phyloP scores from a whole-genome alignment of 2,797 vertebrate genomes.

The Onychomys arenicola region DNA sequence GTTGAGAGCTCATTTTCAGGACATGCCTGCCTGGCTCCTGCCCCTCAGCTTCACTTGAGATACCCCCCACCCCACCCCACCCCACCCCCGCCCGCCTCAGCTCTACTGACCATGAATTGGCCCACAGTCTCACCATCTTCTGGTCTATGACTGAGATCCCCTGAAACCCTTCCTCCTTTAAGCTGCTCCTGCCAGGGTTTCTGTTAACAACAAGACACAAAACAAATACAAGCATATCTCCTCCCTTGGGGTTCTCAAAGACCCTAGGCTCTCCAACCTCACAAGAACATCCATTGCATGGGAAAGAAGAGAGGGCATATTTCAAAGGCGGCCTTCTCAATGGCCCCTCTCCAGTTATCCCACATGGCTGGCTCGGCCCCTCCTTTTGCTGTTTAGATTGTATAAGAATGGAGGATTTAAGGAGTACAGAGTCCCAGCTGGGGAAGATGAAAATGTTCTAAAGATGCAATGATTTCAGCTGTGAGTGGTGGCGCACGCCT shows the following conservation, averaged over 20 bases:
- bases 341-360: background rate
- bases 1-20: background rate
- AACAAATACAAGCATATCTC: background rate
- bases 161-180: background rate
- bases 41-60: background rate
- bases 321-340: slow-evolving; percentile 13
- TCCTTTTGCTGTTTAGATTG: background rate
- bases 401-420: background rate
- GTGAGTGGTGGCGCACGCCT: background rate
- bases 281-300: background rate
- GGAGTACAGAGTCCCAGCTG: background rate
- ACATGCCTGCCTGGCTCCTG: background rate
- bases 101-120: background rate
- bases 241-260: background rate
- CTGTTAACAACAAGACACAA: background rate
- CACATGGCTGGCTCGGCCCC: background rate
- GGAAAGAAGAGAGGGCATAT: background rate
- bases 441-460: background rate
- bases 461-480: background rate
- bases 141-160: background rate
- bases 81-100: too few species aligned
- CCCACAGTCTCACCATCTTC: too few species aligned
- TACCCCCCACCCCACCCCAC: too few species aligned
- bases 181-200: background rate
- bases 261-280: slow-evolving; percentile 6